A percentile compares a stretch with the other conserved stretches of the same genome.
These are phyloP conservation scores for Amphiprion clarkii DNA, from an alignment of 2,797 vertebrate genomes.

Conservation along the genomic window DNA sequence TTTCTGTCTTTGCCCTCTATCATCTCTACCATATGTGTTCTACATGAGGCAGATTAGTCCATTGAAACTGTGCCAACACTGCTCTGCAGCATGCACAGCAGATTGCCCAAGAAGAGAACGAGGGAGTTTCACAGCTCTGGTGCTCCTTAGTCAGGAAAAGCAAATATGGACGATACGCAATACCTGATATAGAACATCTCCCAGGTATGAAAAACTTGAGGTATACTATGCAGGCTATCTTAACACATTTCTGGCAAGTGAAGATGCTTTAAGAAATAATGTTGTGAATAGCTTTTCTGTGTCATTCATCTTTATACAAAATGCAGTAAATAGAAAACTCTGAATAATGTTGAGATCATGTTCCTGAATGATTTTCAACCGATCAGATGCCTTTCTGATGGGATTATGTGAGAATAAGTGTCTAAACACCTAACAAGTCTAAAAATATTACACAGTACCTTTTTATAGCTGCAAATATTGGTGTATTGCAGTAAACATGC, in stretches of 20 bases:
- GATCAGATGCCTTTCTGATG: background rate
- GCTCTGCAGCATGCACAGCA: constrained; percentile 43
- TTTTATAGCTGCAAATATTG: background rate
- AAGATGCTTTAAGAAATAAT: background rate
- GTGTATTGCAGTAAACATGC: background rate
- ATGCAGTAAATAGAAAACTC: background rate
- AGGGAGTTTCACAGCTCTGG: constrained; percentile 7
- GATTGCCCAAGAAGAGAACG: constrained; percentile 15
- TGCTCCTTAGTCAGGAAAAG: constrained; percentile 31
- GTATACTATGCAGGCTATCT: background rate
- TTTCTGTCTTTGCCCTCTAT: constrained; percentile 59
- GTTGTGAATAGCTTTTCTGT: background rate
- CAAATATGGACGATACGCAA: constrained; percentile 1
- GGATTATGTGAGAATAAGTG: background rate
- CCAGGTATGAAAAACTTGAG: background rate
- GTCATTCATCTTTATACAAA: background rate
- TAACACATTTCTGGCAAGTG: background rate
- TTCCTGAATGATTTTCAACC: background rate
- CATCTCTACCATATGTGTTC: constrained; percentile 56
- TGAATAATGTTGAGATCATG: no score
- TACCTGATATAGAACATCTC: constrained; percentile 18
- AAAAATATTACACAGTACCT: background rate
- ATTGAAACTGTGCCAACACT: constrained; percentile 45
- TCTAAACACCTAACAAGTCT: background rate
- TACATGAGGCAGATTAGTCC: constrained; percentile 54